Evolutionary conservation across 2,888 invertebrate species (phyloP), one percentile per base, ranked within the genome.

Genomic region (Tetropium fuscum): DNA sequence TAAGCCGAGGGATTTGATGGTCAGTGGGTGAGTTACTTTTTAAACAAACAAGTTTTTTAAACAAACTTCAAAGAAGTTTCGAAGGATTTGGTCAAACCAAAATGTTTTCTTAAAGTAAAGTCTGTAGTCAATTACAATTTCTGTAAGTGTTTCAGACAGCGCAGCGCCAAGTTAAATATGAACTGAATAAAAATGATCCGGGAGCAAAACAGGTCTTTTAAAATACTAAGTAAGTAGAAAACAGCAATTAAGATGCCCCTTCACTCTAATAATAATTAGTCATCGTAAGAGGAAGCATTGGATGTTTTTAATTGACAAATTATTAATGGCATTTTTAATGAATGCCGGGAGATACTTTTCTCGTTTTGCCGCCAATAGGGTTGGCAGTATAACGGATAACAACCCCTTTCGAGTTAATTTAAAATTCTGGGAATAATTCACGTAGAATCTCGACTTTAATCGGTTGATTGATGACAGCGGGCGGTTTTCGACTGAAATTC

Each of bases 391-490:
- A 43, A 43, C 43, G 22, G 25, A 22, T 11, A 16, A 10, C 43
- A 15, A 43, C 43, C 30, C 47, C 19, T 20, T 34, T 20, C 47
- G 19, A 34, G 34, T 34, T 20, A 34, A 48, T 48, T 48, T 48
- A 48, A 48, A 48, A 48, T 48, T 48, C 34, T 27, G 19, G 20
- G 34, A 20, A 48, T 48, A 19, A 34, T 32, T 34, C 27, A 34
- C 44, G 44, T 25, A 27, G 27, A 44, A 27, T 25, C 25, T 44
- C 41, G 40, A 53, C 41, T 53, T 53, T 54, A 25, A 54, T 44
- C 54, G 20, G 36, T 13, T 54, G 54, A 54, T 54, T 54, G 54
- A 54, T 53, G 43, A 36, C 51, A 51, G 27, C 27, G 16, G 13
- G 27, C n/a, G 43, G 30, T 16, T 43, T 11, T n/a, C 32, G 45